A percentile compares a stretch with the other conserved stretches of the same genome.
These are phyloP conservation scores for Timema cristinae DNA, from an alignment of 2,888 invertebrate genomes.

Conservation along the genomic window DNA sequence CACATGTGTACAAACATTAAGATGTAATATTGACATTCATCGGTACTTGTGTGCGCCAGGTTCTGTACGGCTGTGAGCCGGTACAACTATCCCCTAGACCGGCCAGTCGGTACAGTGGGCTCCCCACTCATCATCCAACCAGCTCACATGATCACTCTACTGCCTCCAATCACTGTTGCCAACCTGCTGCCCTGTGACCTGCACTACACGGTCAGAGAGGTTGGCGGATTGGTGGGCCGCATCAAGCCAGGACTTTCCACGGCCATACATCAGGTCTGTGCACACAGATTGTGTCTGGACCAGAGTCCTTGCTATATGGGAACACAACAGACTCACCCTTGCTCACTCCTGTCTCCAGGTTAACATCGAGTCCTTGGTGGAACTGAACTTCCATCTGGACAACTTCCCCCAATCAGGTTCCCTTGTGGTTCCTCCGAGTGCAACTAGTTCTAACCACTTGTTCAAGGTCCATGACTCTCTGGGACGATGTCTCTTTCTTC, in stretches of 20 bases:
- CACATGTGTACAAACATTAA: too few relatives aligned
- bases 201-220: constrained; percentile 48
- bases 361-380: constrained; percentile 67
- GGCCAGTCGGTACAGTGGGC: constrained; percentile 39
- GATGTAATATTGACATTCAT: too few relatives aligned
- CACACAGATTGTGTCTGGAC: neutral
- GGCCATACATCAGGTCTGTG: constrained; percentile 28
- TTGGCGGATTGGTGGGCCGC: constrained; percentile 42
- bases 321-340: too few relatives aligned
- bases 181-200: constrained; percentile 87
- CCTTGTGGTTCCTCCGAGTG: constrained; percentile 49
- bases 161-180: constrained; percentile 77
- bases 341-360: constrained; percentile 47
- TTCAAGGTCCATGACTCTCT: constrained; percentile 71
- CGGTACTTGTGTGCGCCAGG: constrained; percentile 44
- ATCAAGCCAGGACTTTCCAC: constrained; percentile 33
- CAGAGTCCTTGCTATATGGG: too few relatives aligned
- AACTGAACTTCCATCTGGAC: constrained; percentile 74
- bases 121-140: constrained; percentile 54
- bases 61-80: constrained; percentile 76
- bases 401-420: constrained; percentile 73
- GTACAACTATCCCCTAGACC: constrained; percentile 73
- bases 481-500: constrained; percentile 69
- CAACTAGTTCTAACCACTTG: constrained; percentile 57
- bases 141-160: constrained; percentile 80